These are phyloP conservation scores for Synodontis membranacea DNA, from an alignment of 2,113 vertebrate genomes.

Conservation along the genomic window DNA sequence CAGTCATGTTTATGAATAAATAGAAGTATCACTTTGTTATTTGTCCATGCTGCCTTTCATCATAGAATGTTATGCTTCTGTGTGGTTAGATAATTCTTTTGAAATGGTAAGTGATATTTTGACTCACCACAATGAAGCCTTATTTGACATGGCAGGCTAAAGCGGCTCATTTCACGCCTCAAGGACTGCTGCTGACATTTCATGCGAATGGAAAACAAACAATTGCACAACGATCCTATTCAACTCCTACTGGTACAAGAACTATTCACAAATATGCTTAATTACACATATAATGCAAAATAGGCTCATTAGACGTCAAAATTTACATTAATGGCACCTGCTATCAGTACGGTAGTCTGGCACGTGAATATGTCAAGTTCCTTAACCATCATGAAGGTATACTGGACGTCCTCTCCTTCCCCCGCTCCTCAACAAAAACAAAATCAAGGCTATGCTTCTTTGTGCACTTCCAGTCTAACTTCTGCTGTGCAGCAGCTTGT, in stretches of 20 bases:
- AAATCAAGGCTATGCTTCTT: background rate
- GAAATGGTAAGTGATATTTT: slow-evolving; percentile 15
- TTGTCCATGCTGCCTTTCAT: slow-evolving; percentile 2
- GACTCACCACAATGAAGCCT: slow-evolving; percentile 11
- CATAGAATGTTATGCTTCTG: background rate
- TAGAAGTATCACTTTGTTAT: background rate
- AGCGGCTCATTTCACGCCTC: slow-evolving; percentile 28
- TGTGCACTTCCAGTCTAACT: background rate
- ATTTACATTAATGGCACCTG: background rate
- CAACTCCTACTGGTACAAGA: background rate
- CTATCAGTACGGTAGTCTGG: background rate
- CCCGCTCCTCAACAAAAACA: background rate
- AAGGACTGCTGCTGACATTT: slow-evolving; percentile 15
- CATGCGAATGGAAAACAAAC: background rate
- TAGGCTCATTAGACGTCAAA: background rate
- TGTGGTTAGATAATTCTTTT: slow-evolving; percentile 20
- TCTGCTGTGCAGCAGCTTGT: background rate
- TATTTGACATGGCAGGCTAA: slow-evolving; percentile 48
- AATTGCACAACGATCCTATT: background rate
- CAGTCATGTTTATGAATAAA: background rate
- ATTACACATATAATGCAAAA: background rate
- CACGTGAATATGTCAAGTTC: background rate
- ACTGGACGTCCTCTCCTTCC: background rate
- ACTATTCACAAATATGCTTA: background rate
- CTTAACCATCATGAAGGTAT: background rate